phyloP scores from a whole-genome alignment of 64 coral and sea anemone species.

The Actinia tenebrosa region DNA sequence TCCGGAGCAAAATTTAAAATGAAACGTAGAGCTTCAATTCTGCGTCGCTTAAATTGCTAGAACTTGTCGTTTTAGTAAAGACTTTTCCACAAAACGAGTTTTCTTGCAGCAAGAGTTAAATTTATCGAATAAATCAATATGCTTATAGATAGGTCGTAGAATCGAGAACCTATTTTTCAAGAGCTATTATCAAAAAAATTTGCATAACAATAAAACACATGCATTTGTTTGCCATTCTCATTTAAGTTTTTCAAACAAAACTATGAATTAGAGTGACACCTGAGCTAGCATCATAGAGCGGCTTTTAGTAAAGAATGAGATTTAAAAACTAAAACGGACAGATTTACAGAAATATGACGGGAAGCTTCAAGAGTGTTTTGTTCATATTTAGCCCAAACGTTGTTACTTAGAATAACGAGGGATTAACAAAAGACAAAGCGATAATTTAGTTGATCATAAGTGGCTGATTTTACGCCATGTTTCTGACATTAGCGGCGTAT shows the following conservation, averaged over 20 bases:
- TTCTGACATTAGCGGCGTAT: conserved; percentile 52
- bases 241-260: conserved; percentile 14
- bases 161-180: not conserved
- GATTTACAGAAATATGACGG: not conserved
- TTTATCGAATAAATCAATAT: not conserved
- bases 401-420: not conserved
- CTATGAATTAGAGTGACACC: not conserved
- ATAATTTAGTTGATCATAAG: not conserved
- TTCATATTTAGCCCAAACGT: not conserved
- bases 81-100: not conserved
- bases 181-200: conserved; percentile 3
- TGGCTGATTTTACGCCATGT: conserved; percentile 31
- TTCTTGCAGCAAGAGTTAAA: not conserved
- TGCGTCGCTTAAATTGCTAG: too few relatives aligned
- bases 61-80: too few relatives aligned
- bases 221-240: conserved; percentile 7
- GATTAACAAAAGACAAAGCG: not conserved
- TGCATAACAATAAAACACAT: conserved; percentile 12
- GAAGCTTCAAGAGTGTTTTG: not conserved
- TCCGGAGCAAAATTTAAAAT: not conserved
- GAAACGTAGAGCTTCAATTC: too few relatives aligned
- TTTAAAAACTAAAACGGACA: not conserved
- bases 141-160: not conserved
- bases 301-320: not conserved
- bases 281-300: not conserved